These are phyloP conservation scores for Neogale vison DNA, from an alignment of 2,113 vertebrate species.

Conservation along the genomic window DNA sequence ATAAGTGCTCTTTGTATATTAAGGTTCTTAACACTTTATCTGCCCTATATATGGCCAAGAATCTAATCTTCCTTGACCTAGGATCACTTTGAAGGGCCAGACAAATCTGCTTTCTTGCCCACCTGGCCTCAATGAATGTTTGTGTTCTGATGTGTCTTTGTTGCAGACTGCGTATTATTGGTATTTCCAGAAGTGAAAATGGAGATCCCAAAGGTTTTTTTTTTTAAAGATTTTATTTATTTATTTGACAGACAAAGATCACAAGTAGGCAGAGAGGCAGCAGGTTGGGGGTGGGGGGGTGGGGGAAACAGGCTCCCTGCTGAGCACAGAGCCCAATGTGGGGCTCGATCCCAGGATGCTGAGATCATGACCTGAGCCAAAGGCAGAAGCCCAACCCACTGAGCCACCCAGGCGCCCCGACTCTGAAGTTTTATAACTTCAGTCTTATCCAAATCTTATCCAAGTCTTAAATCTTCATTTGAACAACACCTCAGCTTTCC, in stretches of 20 bases:
- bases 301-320: too few relatives aligned
- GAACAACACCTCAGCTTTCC: neutral
- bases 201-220: neutral
- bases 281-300: too few relatives aligned
- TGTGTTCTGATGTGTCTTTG: neutral
- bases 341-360: too few relatives aligned
- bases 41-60: neutral
- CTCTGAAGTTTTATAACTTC: neutral
- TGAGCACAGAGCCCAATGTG: too few relatives aligned
- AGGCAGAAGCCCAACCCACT: too few relatives aligned
- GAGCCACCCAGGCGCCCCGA: neutral
- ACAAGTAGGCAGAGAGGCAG: too few relatives aligned
- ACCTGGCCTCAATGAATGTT: neutral
- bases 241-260: too few relatives aligned
- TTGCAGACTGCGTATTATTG: neutral
- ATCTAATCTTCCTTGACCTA: neutral
- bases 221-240: too few relatives aligned
- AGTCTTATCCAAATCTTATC: neutral
- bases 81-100: neutral
- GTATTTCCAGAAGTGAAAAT: neutral
- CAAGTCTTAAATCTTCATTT: neutral
- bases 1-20: neutral
- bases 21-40: neutral
- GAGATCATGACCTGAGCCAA: too few relatives aligned
- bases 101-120: neutral